Base-by-base conservation (phyloP, 2,113 vertebrate species). In the Macaca nemestrina region DNA sequence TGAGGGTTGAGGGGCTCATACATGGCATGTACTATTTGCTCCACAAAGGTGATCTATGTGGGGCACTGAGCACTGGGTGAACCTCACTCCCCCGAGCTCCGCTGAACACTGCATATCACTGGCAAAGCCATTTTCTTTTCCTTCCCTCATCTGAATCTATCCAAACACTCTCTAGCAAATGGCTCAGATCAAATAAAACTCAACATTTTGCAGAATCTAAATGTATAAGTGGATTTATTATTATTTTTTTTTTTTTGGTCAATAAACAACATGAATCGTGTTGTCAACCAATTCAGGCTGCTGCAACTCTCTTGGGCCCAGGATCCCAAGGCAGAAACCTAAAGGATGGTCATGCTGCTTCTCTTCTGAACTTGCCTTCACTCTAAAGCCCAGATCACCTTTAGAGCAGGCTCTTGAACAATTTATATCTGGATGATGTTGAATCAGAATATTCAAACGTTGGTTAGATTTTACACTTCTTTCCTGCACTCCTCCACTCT, bases 151-250 rank as follows among this genome's bases (percentile, higher is more conserved):
- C 57, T 40, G 40, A 48, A 17, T 72, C 59, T 94, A 38, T 32
- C 64, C 72, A 93, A 67, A 86, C 23, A n/a, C 18, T 73, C 86
- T 35, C 76, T 40, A 55, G 89, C 32, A 92, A 97, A 81, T 20
- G 45, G 81, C 70, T 76, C 20, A 78, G 43, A 90, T 45, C 20
- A 97, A 94, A 89, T 45, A 83, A 89, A 90, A 72, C 43, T 22
- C 55, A 85, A 52, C 22, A 27, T 76, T 25, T 92, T 82, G 25
- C 61, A 93, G 38, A 50, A 68, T 25, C 59, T 75, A 64, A 82
- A 82, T 48, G 68, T 22, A 9, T 20, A 72, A 59, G 73, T 79
- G 52, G 67, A 89, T 23, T 32, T 59, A 18, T 48, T 48, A 40
- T 40, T 40, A 40, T 48, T 48, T 48, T 48, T 2, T 48, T 40